Conservation (phyloP, 2,113 vertebrate genomes). For the Mola mola region DNA sequence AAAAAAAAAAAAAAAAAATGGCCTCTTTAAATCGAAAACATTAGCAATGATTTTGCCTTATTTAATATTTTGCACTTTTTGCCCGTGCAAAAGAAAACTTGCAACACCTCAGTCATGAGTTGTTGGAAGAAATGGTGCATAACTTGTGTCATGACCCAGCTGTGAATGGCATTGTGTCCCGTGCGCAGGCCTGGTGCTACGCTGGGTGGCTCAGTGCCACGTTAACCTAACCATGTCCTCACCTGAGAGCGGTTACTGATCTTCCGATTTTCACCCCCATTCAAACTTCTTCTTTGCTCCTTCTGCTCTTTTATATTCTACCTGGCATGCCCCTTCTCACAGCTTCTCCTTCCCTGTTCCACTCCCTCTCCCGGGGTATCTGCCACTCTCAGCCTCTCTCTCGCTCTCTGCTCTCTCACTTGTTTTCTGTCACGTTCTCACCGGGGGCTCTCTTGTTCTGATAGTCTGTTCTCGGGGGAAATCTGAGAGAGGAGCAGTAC, state of each 20-base stretch:
- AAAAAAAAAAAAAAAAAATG: too few relatives aligned
- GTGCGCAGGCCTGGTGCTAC: too few relatives aligned
- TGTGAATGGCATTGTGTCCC: too few relatives aligned
- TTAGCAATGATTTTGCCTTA: too few relatives aligned
- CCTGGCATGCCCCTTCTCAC: constrained; percentile 6
- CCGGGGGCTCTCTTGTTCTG: constrained; percentile 42
- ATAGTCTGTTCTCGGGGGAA: constrained; percentile 51
- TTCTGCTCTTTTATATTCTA: constrained; percentile 7
- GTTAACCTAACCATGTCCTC: too few relatives aligned
- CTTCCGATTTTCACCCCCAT: not conserved
- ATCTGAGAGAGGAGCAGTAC: constrained; percentile 47
- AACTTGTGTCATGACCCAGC: too few relatives aligned
- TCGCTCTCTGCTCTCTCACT: constrained; percentile 13
- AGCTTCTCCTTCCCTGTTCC: constrained; percentile 9
- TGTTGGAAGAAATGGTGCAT: too few relatives aligned
- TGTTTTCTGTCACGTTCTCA: constrained; percentile 40
- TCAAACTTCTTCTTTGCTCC: not conserved
- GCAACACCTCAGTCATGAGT: too few relatives aligned
- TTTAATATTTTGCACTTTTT: too few relatives aligned
- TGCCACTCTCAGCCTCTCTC: constrained; percentile 10
- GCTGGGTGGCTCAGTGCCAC: too few relatives aligned
- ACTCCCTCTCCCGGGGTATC: constrained; percentile 22
- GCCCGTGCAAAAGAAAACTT: too few relatives aligned
- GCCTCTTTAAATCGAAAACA: too few relatives aligned
- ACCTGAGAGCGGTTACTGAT: not conserved